These are phyloP conservation scores for Hydraecia micacea DNA, from an alignment of 2,888 invertebrate species.

Conservation along the genomic window DNA sequence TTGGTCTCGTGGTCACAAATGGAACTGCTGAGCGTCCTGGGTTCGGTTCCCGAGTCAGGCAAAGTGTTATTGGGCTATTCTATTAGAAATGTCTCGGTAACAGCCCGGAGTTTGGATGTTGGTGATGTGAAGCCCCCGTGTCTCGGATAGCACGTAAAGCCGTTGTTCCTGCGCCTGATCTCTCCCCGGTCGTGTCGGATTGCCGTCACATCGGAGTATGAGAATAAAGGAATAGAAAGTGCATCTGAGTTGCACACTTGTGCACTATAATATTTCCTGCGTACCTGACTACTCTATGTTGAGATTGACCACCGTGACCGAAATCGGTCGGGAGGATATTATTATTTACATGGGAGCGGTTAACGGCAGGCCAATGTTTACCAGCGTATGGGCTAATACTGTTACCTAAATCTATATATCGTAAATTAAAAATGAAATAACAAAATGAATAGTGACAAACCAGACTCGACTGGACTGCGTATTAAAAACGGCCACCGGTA, in stretches of 20 bases:
- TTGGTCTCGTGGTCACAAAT: not conserved
- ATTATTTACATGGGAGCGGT: not conserved
- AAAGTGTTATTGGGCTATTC: not conserved
- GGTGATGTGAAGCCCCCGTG: too few species aligned
- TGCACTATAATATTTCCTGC: not conserved
- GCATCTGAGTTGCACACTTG: not conserved
- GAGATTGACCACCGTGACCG: not conserved
- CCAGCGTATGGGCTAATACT: too few species aligned
- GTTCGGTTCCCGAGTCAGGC: not conserved
- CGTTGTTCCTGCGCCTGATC: too few species aligned
- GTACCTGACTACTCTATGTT: not conserved
- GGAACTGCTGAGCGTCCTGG: not conserved
- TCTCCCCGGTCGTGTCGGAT: too few species aligned
- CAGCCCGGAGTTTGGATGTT: too few species aligned
- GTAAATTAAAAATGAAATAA: not conserved
- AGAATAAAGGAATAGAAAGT: not conserved
- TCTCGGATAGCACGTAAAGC: too few species aligned
- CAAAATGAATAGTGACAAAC: constrained; percentile 1
- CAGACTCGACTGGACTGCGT: constrained; percentile 5
- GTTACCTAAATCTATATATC: not conserved
- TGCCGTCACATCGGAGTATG: too few species aligned
- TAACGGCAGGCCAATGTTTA: too few species aligned
- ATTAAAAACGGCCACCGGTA: constrained; percentile 25
- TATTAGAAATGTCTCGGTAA: too few species aligned
- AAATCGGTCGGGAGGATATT: too few species aligned